Conservation (phyloP, 2,797 vertebrate genomes). For the Triplophysa bombifrons region DNA sequence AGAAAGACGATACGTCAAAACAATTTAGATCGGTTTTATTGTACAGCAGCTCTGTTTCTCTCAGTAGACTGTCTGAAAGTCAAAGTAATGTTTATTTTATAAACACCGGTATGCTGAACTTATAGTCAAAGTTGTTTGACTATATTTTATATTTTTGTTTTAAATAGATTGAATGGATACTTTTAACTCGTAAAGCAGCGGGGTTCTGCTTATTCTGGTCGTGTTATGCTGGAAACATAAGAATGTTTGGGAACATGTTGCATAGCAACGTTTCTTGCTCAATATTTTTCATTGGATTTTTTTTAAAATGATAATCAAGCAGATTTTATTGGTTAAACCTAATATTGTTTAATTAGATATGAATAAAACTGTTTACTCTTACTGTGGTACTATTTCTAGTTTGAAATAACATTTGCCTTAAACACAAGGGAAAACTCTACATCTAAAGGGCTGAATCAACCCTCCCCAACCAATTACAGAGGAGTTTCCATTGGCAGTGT, state of each 20-base stretch:
- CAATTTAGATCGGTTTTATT: slow-evolving; percentile 30
- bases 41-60: slow-evolving; percentile 29
- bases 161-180: slow-evolving; percentile 24
- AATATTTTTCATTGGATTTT: not conserved
- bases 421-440: slow-evolving; percentile 6
- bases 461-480: slow-evolving; percentile 28
- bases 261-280: not conserved
- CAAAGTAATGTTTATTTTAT: slow-evolving; percentile 54
- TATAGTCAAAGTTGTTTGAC: not conserved
- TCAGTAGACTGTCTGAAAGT: slow-evolving; percentile 18
- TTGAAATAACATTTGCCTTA: not conserved
- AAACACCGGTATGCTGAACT: slow-evolving; percentile 46
- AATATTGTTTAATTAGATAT: slow-evolving; percentile 30
- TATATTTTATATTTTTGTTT: slow-evolving; percentile 36
- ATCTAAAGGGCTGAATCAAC: slow-evolving; percentile 52
- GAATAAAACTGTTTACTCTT: slow-evolving; percentile 27
- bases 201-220: slow-evolving; percentile 48
- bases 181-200: slow-evolving; percentile 38
- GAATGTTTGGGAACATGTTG: not conserved
- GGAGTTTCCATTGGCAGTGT: slow-evolving; percentile 37
- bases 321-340: slow-evolving; percentile 31
- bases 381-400: slow-evolving; percentile 7
- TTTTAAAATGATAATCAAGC: slow-evolving; percentile 9
- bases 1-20: slow-evolving; percentile 40
- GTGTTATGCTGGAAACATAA: slow-evolving; percentile 4